A percentile compares a stretch with the other conserved stretches of the same genome.
Evolutionary conservation across 2,888 invertebrate genomes (phyloP).

Genomic region (Hypolimnas misippus): DNA sequence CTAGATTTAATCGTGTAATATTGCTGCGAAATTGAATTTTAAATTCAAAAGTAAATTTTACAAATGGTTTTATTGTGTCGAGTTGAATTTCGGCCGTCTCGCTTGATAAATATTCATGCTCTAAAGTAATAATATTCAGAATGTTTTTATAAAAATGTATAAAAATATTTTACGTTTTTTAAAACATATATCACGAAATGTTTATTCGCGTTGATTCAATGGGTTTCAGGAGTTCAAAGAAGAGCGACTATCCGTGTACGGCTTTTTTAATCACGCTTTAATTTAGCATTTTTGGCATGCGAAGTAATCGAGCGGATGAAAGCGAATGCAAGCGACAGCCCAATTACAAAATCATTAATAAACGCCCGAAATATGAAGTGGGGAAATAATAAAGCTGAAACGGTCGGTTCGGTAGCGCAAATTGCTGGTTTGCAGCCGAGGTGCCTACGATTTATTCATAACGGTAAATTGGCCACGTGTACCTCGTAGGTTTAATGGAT

Average conservation of each 20-base stretch:
- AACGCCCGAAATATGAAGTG: slow-evolving; percentile 72
- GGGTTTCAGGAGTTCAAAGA: slow-evolving; percentile 19
- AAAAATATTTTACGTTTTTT: slow-evolving; percentile 13
- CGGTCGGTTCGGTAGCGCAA: slow-evolving; percentile 48
- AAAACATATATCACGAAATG: slow-evolving; percentile 11
- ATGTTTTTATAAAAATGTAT: neutral
- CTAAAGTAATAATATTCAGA: slow-evolving; percentile 5
- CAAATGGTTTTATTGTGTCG: slow-evolving; percentile 13
- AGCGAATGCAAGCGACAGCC: slow-evolving; percentile 63
- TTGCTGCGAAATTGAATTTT: slow-evolving; percentile 7
- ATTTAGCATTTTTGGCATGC: slow-evolving; percentile 43
- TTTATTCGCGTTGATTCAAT: slow-evolving; percentile 13
- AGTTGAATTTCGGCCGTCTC: slow-evolving; percentile 12
- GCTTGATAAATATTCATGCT: slow-evolving; percentile 10
- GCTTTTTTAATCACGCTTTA: slow-evolving; percentile 39
- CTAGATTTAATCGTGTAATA: slow-evolving; percentile 1
- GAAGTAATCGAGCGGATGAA: slow-evolving; percentile 59
- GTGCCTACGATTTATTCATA: slow-evolving; percentile 56
- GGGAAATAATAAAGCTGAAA: slow-evolving; percentile 49
- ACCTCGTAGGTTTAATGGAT: slow-evolving; percentile 33
- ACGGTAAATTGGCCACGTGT: slow-evolving; percentile 64
- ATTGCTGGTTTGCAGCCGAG: slow-evolving; percentile 52
- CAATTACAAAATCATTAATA: slow-evolving; percentile 78
- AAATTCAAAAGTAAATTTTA: slow-evolving; percentile 13
- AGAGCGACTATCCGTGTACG: slow-evolving; percentile 12